phyloP scores from a whole-genome alignment of 2,797 vertebrate species.

The Anniella stebbinsi region DNA sequence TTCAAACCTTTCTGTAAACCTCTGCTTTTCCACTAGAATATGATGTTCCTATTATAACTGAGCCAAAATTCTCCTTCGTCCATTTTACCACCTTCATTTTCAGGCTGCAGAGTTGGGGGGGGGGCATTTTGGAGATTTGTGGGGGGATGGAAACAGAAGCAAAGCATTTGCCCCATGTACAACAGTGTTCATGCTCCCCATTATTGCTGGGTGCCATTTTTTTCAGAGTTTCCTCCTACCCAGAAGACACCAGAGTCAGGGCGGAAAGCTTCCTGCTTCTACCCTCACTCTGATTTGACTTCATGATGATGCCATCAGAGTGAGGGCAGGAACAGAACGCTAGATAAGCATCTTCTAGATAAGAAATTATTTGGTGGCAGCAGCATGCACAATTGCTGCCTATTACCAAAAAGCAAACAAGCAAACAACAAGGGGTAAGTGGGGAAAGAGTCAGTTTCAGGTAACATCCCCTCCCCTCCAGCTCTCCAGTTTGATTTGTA shows the following conservation, averaged over 20 bases:
- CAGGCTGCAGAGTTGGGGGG: neutral
- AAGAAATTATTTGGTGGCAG: neutral
- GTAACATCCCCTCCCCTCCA: neutral
- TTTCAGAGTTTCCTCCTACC: neutral
- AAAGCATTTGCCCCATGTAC: neutral
- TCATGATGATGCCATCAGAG: neutral
- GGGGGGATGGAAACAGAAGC: neutral
- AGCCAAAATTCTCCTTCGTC: neutral
- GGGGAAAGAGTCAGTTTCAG: too few relatives aligned
- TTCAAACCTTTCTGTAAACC: neutral
- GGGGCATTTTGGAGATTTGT: neutral
- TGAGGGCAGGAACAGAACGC: neutral
- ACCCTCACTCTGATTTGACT: neutral
- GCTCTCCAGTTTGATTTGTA: neutral
- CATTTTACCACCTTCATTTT: neutral
- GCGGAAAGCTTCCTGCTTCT: neutral
- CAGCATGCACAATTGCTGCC: neutral
- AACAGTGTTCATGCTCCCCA: neutral
- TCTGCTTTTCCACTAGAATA: constrained; percentile 26
- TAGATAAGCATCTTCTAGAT: too few relatives aligned
- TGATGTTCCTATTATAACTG: neutral
- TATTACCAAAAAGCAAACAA: neutral
- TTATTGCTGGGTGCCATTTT: neutral
- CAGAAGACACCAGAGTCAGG: neutral
- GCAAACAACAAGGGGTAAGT: too few relatives aligned